Base-by-base conservation (phyloP, 2,888 invertebrate genomes). In the Podabrus alpinus region DNA sequence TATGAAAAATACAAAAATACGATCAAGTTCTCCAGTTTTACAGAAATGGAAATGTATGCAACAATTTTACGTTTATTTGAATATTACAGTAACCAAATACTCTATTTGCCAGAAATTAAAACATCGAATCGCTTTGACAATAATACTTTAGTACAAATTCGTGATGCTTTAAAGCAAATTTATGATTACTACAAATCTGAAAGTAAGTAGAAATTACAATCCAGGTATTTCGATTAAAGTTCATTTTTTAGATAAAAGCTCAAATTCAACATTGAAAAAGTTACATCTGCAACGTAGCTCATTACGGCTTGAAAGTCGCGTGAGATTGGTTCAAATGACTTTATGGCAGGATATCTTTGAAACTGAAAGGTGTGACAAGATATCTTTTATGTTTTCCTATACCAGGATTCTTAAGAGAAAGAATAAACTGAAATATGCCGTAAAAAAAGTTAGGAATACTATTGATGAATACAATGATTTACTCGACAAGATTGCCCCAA, bases 231-330 rank as follows among this genome's bases (percentile, higher is more conserved):
- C 5, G 7, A 7, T 45, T 45, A 45, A 5, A 45, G 7, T 45
- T 45, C 1, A 7, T 45, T n/a, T 45, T 45, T n/a, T 45, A 45
- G 45, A 45, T 45, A 45, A 45, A 2, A 9, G 0, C 5, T 4
- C 2, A 7, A 9, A 2, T n/a, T n/a, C 1, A 7, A n/a, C 2
- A 7, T 45, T 45, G 7, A 7, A n/a, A 9, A n/a, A 45, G 13
- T 45, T 45, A n/a, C n/a, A n/a, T n/a, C 2, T 45, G n/a, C 1
- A n/a, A 1, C n/a, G n/a, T 7, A n/a, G 7, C 2, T 0, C 5
- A 2, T 0, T 45, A 9, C n/a, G 1, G 1, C n/a, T n/a, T 9
- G n/a, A n/a, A 45, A 2, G 0, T 45, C 7, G 2, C 0, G 7
- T n/a, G 7, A 7, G 1, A n/a, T 45, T 45, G 9, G n/a, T 7